phyloP scores from a whole-genome alignment of 2,113 vertebrate species.

The Channa maculata region DNA sequence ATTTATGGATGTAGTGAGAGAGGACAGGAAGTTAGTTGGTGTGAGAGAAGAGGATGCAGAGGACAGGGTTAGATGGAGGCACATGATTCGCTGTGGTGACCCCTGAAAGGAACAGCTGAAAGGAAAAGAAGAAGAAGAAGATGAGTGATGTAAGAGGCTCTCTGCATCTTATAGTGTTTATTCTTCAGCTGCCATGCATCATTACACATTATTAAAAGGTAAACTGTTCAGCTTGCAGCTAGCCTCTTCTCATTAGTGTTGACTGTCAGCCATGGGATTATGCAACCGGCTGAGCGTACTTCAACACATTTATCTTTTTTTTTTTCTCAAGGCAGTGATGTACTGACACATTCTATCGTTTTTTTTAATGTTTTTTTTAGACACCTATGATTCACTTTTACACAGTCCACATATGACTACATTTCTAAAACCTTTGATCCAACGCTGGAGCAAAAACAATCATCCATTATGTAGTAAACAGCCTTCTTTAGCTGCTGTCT shows the following conservation, averaged over 20 bases:
- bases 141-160: background rate
- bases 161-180: constrained; percentile 32
- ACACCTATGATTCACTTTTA: background rate
- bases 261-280: constrained; percentile 42
- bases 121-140: too few relatives aligned
- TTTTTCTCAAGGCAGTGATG: background rate
- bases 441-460: background rate
- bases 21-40: too few relatives aligned
- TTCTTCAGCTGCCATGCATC: constrained; percentile 25
- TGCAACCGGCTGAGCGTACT: constrained; percentile 28
- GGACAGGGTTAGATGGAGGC: too few relatives aligned
- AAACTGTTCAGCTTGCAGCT: constrained; percentile 11
- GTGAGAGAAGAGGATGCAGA: too few relatives aligned
- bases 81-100: background rate
- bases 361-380: too few relatives aligned
- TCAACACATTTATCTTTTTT: constrained; percentile 3
- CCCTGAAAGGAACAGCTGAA: too few relatives aligned
- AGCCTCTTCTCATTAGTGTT: constrained; percentile 53
- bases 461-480: background rate
- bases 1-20: too few relatives aligned
- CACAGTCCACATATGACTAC: background rate
- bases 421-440: background rate
- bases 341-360: background rate
- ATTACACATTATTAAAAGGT: constrained; percentile 39
- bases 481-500: background rate